Conservation (phyloP, 1,140 invertebrate genomes). For the Bicyclus anynana region DNA sequence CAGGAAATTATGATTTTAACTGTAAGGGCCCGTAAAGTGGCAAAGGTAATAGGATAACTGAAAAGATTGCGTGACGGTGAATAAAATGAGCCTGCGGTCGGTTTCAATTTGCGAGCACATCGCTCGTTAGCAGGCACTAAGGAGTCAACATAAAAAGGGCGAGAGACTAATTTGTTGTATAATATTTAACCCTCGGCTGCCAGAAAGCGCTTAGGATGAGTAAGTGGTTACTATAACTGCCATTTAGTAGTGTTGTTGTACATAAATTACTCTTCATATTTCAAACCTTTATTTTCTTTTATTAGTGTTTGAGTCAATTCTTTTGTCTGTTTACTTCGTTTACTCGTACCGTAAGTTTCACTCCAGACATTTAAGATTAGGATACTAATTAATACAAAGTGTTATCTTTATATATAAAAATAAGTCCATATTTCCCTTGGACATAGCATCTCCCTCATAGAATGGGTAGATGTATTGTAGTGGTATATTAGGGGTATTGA, state of each 20-base stretch:
- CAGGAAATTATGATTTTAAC: constrained; percentile 44
- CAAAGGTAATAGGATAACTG: constrained; percentile 34
- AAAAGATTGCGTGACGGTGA: constrained; percentile 53
- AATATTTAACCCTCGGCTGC: constrained; percentile 17
- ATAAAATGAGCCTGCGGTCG: constrained; percentile 59
- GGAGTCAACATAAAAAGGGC: constrained; percentile 35
- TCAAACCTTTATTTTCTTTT: not conserved
- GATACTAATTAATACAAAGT: too few relatives aligned
- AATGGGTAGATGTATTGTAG: too few relatives aligned
- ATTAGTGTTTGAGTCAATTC: too few relatives aligned
- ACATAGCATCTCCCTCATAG: too few relatives aligned
- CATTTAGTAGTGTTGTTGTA: constrained; percentile 9
- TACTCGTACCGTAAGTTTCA: too few relatives aligned
- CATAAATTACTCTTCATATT: not conserved
- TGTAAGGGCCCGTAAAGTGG: constrained; percentile 28
- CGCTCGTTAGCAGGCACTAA: constrained; percentile 44
- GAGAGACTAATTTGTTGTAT: constrained; percentile 29
- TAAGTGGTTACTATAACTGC: constrained; percentile 9
- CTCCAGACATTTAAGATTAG: too few relatives aligned
- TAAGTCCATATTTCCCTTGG: too few relatives aligned
- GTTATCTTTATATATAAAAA: too few relatives aligned
- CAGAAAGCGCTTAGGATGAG: constrained; percentile 7
- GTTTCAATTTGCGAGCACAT: constrained; percentile 58
- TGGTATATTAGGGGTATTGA: too few relatives aligned
- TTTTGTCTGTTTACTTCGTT: too few relatives aligned